Conservation (phyloP, 1,140 invertebrate genomes). For the Dysdera silvatica region DNA sequence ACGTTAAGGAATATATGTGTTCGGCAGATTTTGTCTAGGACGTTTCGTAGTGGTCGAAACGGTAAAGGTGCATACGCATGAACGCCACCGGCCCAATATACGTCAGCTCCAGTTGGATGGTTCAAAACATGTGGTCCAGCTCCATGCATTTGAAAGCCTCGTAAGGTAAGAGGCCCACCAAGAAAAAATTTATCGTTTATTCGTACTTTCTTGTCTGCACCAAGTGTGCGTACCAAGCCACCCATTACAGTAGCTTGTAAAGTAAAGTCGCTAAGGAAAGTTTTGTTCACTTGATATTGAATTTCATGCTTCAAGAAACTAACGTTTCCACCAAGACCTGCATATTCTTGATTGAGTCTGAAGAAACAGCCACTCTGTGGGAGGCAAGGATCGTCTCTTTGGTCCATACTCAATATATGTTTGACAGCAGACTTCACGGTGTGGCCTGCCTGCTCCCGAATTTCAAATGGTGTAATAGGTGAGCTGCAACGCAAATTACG, state of each 20-base stretch:
- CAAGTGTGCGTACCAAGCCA: conserved; percentile 15
- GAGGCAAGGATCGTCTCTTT: conserved; percentile 67
- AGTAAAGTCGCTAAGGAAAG: conserved; percentile 42
- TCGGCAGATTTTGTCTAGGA: conserved; percentile 68
- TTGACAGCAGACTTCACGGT: conserved; percentile 73
- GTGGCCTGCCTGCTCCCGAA: conserved; percentile 73
- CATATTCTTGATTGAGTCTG: conserved; percentile 60
- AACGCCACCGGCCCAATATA: conserved; percentile 69
- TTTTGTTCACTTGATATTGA: conserved; percentile 64
- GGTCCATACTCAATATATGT: conserved; percentile 67
- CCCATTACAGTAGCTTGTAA: conserved; percentile 46
- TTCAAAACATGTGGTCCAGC: conserved; percentile 61
- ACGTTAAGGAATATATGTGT: conserved; percentile 76
- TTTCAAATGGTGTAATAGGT: conserved; percentile 60
- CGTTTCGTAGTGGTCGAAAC: conserved; percentile 62
- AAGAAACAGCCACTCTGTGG: conserved; percentile 61
- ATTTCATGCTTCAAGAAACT: conserved; percentile 76
- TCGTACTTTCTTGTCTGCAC: conserved; percentile 49
- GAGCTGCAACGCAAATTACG: conserved; percentile 58
- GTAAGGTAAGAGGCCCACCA: conserved; percentile 70
- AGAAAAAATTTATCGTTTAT: conserved; percentile 76
- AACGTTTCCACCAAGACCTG: conserved; percentile 77
- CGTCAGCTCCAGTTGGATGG: conserved; percentile 48
- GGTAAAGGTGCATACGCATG: conserved; percentile 79
- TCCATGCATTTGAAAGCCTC: conserved; percentile 73